Base-by-base conservation (phyloP, 2,888 invertebrate genomes). In the Ceraclea dissimilis region DNA sequence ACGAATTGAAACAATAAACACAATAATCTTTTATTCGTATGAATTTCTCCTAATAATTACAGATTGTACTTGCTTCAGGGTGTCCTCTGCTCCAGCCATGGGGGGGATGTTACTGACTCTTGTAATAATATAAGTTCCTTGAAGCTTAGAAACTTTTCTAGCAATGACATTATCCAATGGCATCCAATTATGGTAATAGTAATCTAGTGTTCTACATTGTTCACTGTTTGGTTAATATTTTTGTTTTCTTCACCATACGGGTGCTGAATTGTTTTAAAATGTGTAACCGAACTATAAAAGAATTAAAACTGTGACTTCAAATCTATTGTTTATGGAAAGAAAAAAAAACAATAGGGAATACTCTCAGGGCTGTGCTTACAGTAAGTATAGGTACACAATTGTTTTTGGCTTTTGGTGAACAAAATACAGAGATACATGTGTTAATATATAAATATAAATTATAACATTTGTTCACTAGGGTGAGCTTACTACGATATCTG, bases 81-180 rank as follows among this genome's bases (percentile, higher is more conserved):
- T 56, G 51, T 51, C 22, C 56, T 47, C 44, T 13, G 20, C 5
- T 47, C 11, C 44, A 26, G 26, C 21, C 26, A 8, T 26, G 31
- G 22, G 16, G n/a, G 49, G 21, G 19, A 5, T 19, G 19, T 13
- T 4, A 11, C 20, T 13, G 20, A 1, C 1, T 17, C 20, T 16
- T 16, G n/a, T 17, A 16, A 57, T 57, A 57, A 57, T 57, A 39
- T n/a, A 34, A 47, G 18, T 60, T 60, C 60, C 60, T 52, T 56
- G 60, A 60, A 60, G 58, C 54, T 54, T 56, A 60, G 60, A 60
- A 60, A 58, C 57, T 60, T 43, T 53, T 43, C 56, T 48, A 54
- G 20, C 33, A 47, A 44, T 50, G 44, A 33, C 50, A 57, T 51
- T 54, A 56, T 13, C 4, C n/a, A 39, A 5, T 54, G 56, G 33